phyloP scores from a whole-genome alignment of 2,888 invertebrate genomes.

The Epinotia bilunana region DNA sequence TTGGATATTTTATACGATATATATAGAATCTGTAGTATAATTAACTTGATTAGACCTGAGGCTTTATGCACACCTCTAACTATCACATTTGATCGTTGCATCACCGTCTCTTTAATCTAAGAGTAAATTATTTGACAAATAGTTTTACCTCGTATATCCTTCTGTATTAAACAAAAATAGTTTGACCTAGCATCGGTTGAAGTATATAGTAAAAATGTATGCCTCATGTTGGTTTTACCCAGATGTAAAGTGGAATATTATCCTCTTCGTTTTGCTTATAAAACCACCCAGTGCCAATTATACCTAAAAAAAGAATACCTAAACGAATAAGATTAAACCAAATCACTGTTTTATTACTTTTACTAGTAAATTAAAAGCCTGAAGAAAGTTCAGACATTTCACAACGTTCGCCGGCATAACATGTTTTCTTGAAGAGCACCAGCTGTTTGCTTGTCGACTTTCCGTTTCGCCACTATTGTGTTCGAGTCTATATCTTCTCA shows the following conservation, averaged over 20 bases:
- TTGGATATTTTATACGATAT: too few relatives aligned
- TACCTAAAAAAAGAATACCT: not conserved
- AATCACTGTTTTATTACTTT: conserved; percentile 3
- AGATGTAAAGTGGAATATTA: conserved; percentile 48
- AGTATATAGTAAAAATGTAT: conserved; percentile 70
- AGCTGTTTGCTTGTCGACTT: conserved; percentile 43
- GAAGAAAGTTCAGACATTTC: conserved; percentile 34
- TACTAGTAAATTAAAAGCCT: conserved; percentile 22
- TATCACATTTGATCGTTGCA: too few relatives aligned
- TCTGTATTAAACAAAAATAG: conserved; percentile 68
- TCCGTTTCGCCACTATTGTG: conserved; percentile 43
- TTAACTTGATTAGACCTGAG: too few relatives aligned
- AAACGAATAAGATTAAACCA: not conserved
- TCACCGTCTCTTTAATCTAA: too few relatives aligned
- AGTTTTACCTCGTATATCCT: conserved; percentile 1
- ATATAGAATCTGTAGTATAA: too few relatives aligned
- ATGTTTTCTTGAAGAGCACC: conserved; percentile 36
- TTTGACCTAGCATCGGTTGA: conserved; percentile 65
- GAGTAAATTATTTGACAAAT: not conserved
- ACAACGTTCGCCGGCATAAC: conserved; percentile 29
- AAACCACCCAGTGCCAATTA: not conserved
- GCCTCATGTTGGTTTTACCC: conserved; percentile 72
- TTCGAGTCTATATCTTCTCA: conserved; percentile 32
- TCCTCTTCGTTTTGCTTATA: conserved; percentile 1
- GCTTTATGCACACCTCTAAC: too few relatives aligned